Percentiles rank a stretch among this genome's conserved stretches.
phyloP scores from a whole-genome alignment of 2,888 invertebrate species.

The Amphimallon solstitiale region DNA sequence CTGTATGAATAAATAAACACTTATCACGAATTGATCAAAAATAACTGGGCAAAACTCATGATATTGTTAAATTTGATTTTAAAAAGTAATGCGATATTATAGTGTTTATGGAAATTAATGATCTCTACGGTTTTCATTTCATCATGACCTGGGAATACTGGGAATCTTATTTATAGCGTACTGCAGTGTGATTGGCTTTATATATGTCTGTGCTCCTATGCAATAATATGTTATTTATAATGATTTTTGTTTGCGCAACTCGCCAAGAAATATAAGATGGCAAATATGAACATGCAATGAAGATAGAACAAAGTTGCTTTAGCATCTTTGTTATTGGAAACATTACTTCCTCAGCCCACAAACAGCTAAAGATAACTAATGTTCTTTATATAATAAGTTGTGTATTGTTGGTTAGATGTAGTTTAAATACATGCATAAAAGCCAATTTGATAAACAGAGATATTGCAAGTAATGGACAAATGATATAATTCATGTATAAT shows the following conservation, averaged over 20 bases:
- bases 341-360: too few species aligned
- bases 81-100: not conserved
- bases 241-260: conserved; percentile 5
- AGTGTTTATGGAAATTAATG: not conserved
- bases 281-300: too few species aligned
- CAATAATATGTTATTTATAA: conserved; percentile 16
- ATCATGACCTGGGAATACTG: not conserved
- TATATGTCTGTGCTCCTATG: not conserved
- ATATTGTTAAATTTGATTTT: not conserved
- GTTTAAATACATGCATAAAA: too few species aligned
- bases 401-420: too few species aligned
- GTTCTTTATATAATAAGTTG: too few species aligned
- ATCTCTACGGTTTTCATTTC: not conserved
- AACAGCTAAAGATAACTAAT: too few species aligned
- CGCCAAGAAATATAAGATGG: not conserved
- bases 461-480: too few species aligned
- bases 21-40: not conserved
- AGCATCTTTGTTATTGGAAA: too few species aligned
- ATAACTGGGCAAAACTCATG: not conserved
- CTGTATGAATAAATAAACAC: not conserved
- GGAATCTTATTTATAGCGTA: conserved; percentile 3
- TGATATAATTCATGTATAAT: too few species aligned
- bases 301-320: too few species aligned
- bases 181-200: conserved; percentile 9
- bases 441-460: too few species aligned